Evolutionary conservation across 1,140 invertebrate species (phyloP).

Genomic region (Lineus longissimus): DNA sequence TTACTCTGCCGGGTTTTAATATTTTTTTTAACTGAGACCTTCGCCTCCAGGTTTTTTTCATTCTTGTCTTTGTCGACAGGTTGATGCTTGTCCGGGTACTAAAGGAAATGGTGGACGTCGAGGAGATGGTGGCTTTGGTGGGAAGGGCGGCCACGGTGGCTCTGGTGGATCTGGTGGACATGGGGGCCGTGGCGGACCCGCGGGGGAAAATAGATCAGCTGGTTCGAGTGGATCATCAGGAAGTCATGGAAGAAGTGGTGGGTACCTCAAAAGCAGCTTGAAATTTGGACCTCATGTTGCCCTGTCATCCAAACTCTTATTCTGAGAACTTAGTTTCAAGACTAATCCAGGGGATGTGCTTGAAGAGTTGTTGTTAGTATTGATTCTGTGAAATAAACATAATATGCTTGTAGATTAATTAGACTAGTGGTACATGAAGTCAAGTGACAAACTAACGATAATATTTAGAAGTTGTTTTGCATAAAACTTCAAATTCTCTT

Average conservation of each 20-base stretch:
- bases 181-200: background rate
- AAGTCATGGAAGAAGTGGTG: background rate
- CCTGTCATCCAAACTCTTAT: background rate
- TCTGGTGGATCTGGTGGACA: background rate
- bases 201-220: background rate
- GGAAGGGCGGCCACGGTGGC: background rate
- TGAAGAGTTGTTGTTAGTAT: too few species aligned
- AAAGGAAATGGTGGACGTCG: background rate
- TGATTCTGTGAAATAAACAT: too few species aligned
- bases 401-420: too few species aligned
- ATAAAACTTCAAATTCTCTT: too few species aligned
- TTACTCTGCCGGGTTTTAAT: too few species aligned
- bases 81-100: slow-evolving; percentile 1
- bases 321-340: too few species aligned
- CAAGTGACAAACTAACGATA: too few species aligned
- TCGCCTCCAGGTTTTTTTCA: too few species aligned
- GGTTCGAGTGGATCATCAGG: background rate
- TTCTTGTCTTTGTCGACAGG: too few species aligned
- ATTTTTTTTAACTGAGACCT: background rate
- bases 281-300: background rate
- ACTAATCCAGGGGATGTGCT: too few species aligned
- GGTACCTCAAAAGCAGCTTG: background rate
- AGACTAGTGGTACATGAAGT: too few species aligned
- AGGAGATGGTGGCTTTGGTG: background rate
- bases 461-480: too few species aligned